Evolutionary conservation across 1,140 invertebrate genomes (phyloP).

Genomic region (Bombus vancouverensis): DNA sequence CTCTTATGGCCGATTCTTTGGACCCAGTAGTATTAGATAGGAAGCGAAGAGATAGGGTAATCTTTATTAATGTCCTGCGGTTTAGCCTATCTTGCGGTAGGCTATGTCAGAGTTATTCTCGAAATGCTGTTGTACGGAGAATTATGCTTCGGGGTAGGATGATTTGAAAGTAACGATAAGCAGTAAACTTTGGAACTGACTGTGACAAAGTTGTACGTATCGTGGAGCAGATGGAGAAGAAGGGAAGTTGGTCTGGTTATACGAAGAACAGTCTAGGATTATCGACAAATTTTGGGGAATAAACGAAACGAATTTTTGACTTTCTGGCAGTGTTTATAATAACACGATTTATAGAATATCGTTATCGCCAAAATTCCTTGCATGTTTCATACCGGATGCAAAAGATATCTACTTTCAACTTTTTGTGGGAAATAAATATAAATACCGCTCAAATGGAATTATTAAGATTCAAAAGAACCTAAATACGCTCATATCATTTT

Average conservation of each 20-base stretch:
- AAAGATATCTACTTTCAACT: too few species aligned
- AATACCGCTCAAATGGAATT: background rate
- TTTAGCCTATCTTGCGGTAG: background rate
- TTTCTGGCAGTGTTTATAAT: background rate
- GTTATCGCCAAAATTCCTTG: background rate
- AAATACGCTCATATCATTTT: too few species aligned
- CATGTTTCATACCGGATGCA: too few species aligned
- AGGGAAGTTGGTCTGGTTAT: background rate
- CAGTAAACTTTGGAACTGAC: background rate
- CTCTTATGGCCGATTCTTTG: background rate
- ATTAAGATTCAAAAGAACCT: background rate
- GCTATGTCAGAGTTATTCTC: background rate
- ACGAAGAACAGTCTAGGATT: background rate
- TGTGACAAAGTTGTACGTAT: background rate
- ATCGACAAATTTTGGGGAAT: background rate
- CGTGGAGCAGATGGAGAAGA: background rate
- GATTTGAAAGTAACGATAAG: background rate
- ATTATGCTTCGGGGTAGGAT: background rate
- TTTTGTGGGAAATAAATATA: background rate
- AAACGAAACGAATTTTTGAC: background rate
- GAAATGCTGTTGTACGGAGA: background rate
- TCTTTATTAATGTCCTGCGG: conserved; percentile 14
- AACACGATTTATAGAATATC: background rate
- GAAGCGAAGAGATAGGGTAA: background rate
- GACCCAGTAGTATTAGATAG: too few species aligned